These are phyloP conservation scores for Drosophila melanogaster DNA, from an alignment of 1,140 invertebrate genomes.

Conservation along the genomic window Release_6_plus_ISO1_MT NT_033779.5:18325501-18326000, in stretches of 20 bases:
- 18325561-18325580: conserved; percentile 13
- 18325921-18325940: conserved; percentile 59
- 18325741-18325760: neutral
- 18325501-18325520: conserved; percentile 21
- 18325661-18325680: conserved; percentile 50
- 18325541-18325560: conserved; percentile 45
- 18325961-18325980: conserved; percentile 12
- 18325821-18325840: conserved; percentile 58
- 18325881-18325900: conserved; percentile 12
- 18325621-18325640: conserved; percentile 28
- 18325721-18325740: too few relatives aligned
- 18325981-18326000: conserved; percentile 6
- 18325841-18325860: conserved; percentile 11
- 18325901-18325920: conserved; percentile 13
- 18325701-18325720: neutral
- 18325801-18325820: conserved; percentile 16
- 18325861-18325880: conserved; percentile 18
- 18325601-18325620: conserved; percentile 37
- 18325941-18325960: conserved; percentile 36
- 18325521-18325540: neutral
- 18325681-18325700: neutral
- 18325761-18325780: neutral
- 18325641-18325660: conserved; percentile 22
- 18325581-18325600: conserved; percentile 21
- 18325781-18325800: neutral